Conservation (phyloP, 2,888 invertebrate genomes). For the Diplazon laetatorius region DNA sequence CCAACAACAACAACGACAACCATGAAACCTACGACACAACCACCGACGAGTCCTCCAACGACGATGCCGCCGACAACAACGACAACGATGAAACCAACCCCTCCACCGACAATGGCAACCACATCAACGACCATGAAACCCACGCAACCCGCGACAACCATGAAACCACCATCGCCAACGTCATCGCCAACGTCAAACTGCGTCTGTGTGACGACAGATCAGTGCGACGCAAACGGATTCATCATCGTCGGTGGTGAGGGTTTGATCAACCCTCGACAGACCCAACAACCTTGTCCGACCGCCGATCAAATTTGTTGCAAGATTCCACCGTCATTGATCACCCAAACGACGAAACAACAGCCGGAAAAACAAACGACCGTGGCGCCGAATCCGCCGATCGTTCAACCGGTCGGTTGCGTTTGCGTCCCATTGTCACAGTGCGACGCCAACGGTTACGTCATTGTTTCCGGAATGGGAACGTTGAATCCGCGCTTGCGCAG, state of each 20-base stretch:
- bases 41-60: conserved; percentile 64
- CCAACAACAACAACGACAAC: conserved; percentile 32
- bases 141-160: conserved; percentile 31
- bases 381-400: conserved; percentile 15
- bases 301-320: conserved; percentile 73
- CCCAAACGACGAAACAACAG: conserved; percentile 19
- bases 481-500: conserved; percentile 74
- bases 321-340: conserved; percentile 47
- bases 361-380: conserved; percentile 27
- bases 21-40: conserved; percentile 46
- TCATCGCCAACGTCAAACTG: conserved; percentile 67
- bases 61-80: conserved; percentile 39
- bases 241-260: conserved; percentile 72
- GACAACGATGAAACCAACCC: conserved; percentile 34
- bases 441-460: conserved; percentile 64
- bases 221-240: conserved; percentile 71
- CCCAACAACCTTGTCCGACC: conserved; percentile 63
- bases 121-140: conserved; percentile 22
- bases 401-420: conserved; percentile 59
- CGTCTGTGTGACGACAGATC: conserved; percentile 71
- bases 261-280: conserved; percentile 72
- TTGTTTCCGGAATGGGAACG: conserved; percentile 66
- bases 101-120: conserved; percentile 65
- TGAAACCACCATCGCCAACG: conserved; percentile 26
- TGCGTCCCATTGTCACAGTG: conserved; percentile 70